A percentile compares a stretch with the other conserved stretches of the same genome.
Evolutionary conservation across 2,888 invertebrate genomes (phyloP).

Genomic region (Carpatolechia fugitivella): DNA sequence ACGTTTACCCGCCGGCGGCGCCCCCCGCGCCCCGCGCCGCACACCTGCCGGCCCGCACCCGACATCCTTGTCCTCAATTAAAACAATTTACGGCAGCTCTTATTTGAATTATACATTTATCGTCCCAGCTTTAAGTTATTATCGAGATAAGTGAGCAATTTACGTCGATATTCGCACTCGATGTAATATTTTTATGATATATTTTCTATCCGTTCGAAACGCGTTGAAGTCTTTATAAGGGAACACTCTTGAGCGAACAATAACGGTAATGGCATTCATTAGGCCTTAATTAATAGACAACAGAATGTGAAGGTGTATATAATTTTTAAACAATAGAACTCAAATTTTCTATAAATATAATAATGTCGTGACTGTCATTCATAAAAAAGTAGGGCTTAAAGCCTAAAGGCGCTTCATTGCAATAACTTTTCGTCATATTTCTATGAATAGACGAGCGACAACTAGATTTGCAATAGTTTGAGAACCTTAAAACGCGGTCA

Average conservation of each 20-base stretch:
- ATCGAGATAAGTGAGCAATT: constrained; percentile 18
- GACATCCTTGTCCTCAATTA: constrained; percentile 75
- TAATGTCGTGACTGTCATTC: not conserved
- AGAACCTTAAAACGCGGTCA: not conserved
- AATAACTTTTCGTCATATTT: constrained; percentile 3
- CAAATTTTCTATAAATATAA: not conserved
- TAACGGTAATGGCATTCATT: not conserved
- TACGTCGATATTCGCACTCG: constrained; percentile 5
- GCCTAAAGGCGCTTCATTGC: not conserved
- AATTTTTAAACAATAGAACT: not conserved
- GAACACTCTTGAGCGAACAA: not conserved
- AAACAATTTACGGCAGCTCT: constrained; percentile 64
- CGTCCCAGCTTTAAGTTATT: constrained; percentile 35
- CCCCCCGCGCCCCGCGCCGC: constrained; percentile 34
- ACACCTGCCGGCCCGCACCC: constrained; percentile 38
- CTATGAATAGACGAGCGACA: constrained; percentile 4
- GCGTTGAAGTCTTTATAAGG: constrained; percentile 11
- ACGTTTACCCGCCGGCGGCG: constrained; percentile 35
- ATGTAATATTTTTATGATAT: constrained; percentile 2
- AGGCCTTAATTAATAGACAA: constrained; percentile 14
- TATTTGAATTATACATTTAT: constrained; percentile 58
- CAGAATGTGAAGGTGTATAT: constrained; percentile 4
- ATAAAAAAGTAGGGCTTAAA: not conserved
- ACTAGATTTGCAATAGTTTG: constrained; percentile 3
- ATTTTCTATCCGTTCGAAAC: constrained; percentile 19